Base-by-base conservation (phyloP, 2,113 vertebrate genomes). In the Neomonachus schauinslandi region DNA sequence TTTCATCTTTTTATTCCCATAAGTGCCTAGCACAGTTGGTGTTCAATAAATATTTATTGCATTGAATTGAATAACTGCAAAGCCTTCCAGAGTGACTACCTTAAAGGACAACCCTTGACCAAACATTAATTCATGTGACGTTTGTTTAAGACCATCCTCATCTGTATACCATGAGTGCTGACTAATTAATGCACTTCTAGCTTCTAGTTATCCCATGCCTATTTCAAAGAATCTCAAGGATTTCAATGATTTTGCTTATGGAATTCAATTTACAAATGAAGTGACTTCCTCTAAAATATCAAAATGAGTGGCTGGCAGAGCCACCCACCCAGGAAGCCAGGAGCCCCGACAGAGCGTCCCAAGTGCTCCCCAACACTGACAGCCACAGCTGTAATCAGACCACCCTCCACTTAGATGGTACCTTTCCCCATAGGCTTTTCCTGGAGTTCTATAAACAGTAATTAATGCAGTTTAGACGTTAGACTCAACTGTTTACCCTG, bases 401-500 rank as follows among this genome's bases (percentile, higher is more conserved):
- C 4, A 1, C 12, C 24, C 82, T 92, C 67, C 31, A 7, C 55
- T 42, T 74, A 51, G 51, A 33, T 2, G 39, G 22, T 26, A 92
- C 96, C 92, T 95, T 28, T 65, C 65, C 87, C 93, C 4, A 12
- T 12, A 33, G 46, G 69, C 85, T 80, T 61, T 76, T 57, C 93
- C 19, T 2, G 7, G 87, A 88, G 89, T 65, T 98, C 87, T 51
- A 69, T 86, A 97, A 97, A 96, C 97, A 93, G 88, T 96, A 61
- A 97, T 97, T 95, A 98, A 95, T 83, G 95, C 72, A 42, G 69
- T 81, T 65, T 72, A 96, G 92, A 94, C 22, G 7, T 76, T 89
- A 76, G 69, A 46, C 81, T 94, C 74, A 21, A 85, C 85, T 93
- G 95, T 97, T 97, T 97, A 91, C 85, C 22, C 91, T 87, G 91